Evolutionary conservation across 2,888 invertebrate genomes (phyloP).

Genomic region (Yponomeuta sedellus): DNA sequence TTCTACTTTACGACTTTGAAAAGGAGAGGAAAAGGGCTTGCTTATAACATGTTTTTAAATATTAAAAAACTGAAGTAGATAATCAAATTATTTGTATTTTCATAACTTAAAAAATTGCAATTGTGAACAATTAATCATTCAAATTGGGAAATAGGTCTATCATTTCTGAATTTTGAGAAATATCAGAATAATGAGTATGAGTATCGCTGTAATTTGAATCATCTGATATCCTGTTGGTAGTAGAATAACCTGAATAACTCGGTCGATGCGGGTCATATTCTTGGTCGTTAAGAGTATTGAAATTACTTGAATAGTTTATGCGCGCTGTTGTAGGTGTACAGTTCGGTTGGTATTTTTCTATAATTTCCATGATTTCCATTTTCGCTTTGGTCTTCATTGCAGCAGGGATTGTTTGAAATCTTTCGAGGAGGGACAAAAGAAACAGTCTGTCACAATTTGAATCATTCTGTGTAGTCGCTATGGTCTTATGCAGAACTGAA

Average conservation of each 20-base stretch:
- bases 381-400: too few relatives aligned
- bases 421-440: too few relatives aligned
- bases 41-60: slow-evolving; percentile 24
- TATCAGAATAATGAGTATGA: slow-evolving; percentile 20
- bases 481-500: too few relatives aligned
- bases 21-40: slow-evolving; percentile 23
- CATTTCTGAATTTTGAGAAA: slow-evolving; percentile 19
- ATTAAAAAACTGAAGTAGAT: slow-evolving; percentile 24
- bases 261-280: slow-evolving; percentile 20
- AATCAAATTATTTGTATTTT: slow-evolving; percentile 24
- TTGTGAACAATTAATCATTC: slow-evolving; percentile 19
- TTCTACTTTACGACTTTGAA: slow-evolving; percentile 24
- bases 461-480: too few relatives aligned
- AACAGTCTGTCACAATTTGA: too few relatives aligned
- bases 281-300: slow-evolving; percentile 20
- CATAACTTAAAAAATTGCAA: slow-evolving; percentile 20
- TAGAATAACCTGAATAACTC: slow-evolving; percentile 23
- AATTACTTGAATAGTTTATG: slow-evolving; percentile 20
- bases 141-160: slow-evolving; percentile 19
- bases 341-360: too few relatives aligned
- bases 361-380: too few relatives aligned
- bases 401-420: too few relatives aligned
- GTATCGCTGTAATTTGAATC: slow-evolving; percentile 21
- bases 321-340: slow-evolving; percentile 19
- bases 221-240: slow-evolving; percentile 23